phyloP scores from a whole-genome alignment of 1,140 invertebrate species.

The Conus ventricosus region DNA sequence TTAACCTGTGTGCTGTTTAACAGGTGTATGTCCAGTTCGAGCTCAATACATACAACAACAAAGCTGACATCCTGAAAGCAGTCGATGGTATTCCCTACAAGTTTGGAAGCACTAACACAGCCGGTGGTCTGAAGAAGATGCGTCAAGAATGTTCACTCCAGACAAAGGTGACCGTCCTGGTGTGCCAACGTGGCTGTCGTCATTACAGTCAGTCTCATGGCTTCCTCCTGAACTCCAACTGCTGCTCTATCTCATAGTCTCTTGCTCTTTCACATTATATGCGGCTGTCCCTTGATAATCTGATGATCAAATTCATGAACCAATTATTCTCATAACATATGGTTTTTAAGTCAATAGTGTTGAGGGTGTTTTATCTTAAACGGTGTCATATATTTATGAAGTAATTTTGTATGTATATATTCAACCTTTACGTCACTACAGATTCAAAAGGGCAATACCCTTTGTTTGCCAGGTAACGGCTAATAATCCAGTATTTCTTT shows the following conservation, averaged over 20 bases:
- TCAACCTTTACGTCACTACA: too few relatives aligned
- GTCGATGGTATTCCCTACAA: slow-evolving; percentile 54
- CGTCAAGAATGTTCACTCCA: slow-evolving; percentile 50
- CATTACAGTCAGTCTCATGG: slow-evolving; percentile 50
- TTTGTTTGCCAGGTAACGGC: too few relatives aligned
- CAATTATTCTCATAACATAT: too few relatives aligned
- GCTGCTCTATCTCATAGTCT: slow-evolving; percentile 37
- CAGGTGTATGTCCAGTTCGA: slow-evolving; percentile 55
- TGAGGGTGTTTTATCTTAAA: too few relatives aligned
- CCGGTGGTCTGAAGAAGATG: slow-evolving; percentile 52
- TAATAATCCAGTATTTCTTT: too few relatives aligned
- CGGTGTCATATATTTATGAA: too few relatives aligned
- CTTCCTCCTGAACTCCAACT: neutral
- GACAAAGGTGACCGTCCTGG: slow-evolving; percentile 52
- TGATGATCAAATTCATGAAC: neutral
- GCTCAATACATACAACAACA: slow-evolving; percentile 50
- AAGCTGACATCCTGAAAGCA: slow-evolving; percentile 42
- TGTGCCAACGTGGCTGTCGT: slow-evolving; percentile 50
- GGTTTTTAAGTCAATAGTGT: too few relatives aligned
- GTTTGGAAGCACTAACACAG: slow-evolving; percentile 62
- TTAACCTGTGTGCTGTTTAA: neutral
- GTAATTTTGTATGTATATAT: too few relatives aligned
- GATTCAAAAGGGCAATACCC: too few relatives aligned
- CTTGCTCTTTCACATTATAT: too few relatives aligned
- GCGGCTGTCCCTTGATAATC: too few relatives aligned